Percentiles rank a stretch among this genome's conserved stretches.
Conservation (phyloP, 2,797 vertebrate species). For the Chaenodraco wilsoni region DNA sequence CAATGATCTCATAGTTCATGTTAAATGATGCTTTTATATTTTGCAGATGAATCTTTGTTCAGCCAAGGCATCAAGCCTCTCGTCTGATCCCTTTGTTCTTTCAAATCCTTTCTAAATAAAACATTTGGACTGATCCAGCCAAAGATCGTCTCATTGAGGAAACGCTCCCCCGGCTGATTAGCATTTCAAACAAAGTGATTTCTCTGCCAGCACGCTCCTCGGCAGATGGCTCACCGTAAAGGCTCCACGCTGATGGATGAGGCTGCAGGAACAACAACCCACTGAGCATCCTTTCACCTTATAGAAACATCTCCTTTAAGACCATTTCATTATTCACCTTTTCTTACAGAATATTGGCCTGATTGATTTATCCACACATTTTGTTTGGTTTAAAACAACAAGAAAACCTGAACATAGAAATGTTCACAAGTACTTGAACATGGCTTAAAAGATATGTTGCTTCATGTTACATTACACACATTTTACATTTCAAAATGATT, state of each 20-base stretch:
- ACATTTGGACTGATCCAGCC: too few relatives aligned
- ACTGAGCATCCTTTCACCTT: not conserved
- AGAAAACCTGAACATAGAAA: too few relatives aligned
- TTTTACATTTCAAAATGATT: too few relatives aligned
- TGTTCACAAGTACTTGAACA: too few relatives aligned
- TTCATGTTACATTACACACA: too few relatives aligned
- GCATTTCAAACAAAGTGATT: conserved; percentile 59
- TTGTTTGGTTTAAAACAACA: not conserved
- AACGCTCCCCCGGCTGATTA: conserved; percentile 34
- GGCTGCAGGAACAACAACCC: too few relatives aligned
- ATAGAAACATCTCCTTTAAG: too few relatives aligned
- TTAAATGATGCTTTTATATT: not conserved
- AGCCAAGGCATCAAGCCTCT: too few relatives aligned
- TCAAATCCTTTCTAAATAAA: too few relatives aligned
- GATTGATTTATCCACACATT: not conserved
- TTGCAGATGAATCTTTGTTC: not conserved
- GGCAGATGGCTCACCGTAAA: conserved; percentile 48
- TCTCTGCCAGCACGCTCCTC: conserved; percentile 39
- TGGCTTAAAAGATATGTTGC: too few relatives aligned
- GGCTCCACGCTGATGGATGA: conserved; percentile 19
- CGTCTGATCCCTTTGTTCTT: too few relatives aligned
- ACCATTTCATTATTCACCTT: too few relatives aligned
- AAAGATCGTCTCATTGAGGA: not conserved
- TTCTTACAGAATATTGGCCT: not conserved
- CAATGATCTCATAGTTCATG: not conserved